Evolutionary conservation across 2,888 invertebrate species (phyloP), one percentile per base, ranked within the genome.

Genomic region (Empis stercorea): DNA sequence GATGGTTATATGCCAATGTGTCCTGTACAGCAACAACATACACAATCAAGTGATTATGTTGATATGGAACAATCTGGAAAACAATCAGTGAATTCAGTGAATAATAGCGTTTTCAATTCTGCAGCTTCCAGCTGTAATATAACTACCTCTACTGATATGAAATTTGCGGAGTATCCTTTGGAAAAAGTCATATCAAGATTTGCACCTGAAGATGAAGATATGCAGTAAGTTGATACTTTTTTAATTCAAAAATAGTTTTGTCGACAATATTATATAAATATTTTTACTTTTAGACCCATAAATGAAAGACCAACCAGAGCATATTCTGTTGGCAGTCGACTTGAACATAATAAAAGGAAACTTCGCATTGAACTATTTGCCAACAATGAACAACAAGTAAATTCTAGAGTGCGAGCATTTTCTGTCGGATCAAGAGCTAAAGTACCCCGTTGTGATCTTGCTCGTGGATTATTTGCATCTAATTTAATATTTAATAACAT

Each of bases 321-420:
- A 2, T 89, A 88, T 70, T 89, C 89, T 23, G 84, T 91, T 53
- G 91, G 91, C 17, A 88, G 87, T 46, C 77, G 83, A 54, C 83
- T 85, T 3, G 82, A 84, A 54, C 74, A 76, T 49, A 71, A 71
- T 10, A 78, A 75, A 63, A 71, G 75, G 59, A 71, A 71, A 55
- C 70, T 73, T 46, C 66, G 69, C n/a, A 61, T 71, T 48, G 69
- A 63, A 52, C 66, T 65, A 34, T 61, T 68, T 44, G 68, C 71
- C 51, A 70, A 71, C 9, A 61, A 63, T 14, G 75, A 74, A 55
- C n/a, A n/a, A n/a, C n/a, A n/a, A n/a, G n/a, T n/a, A n/a, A n/a
- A 52, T 46, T 71, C 74, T 36, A 72, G 86, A 45, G 81, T 79
- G 41, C 74, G 87, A 55, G 85, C 87, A 7, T 85, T 81, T 68